These are phyloP conservation scores for Pheosia tremula DNA, from an alignment of 2,888 invertebrate species.

Conservation along the genomic window DNA sequence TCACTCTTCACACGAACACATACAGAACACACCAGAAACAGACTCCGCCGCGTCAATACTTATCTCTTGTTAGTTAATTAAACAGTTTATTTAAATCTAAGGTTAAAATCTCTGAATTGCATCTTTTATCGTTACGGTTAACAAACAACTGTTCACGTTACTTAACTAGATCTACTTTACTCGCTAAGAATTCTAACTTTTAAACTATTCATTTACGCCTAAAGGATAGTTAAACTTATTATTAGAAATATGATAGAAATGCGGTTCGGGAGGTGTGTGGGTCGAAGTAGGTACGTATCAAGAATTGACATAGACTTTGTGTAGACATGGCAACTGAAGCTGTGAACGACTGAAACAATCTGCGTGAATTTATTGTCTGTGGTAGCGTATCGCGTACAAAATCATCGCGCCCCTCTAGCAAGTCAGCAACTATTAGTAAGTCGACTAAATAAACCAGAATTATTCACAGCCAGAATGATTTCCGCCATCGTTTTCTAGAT, in stretches of 20 bases:
- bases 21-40: constrained; percentile 25
- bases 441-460: constrained; percentile 73
- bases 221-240: constrained; percentile 58
- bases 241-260: constrained; percentile 38
- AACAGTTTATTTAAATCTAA: constrained; percentile 69
- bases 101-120: constrained; percentile 82
- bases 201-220: constrained; percentile 65
- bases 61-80: constrained; percentile 52
- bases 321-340: constrained; percentile 33
- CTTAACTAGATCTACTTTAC: constrained; percentile 72
- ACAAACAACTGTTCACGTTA: constrained; percentile 79
- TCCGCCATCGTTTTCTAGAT: constrained; percentile 75
- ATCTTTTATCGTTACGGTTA: constrained; percentile 79
- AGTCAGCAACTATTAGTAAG: constrained; percentile 48
- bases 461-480: constrained; percentile 84
- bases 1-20: constrained; percentile 10
- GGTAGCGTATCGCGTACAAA: constrained; percentile 43
- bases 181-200: constrained; percentile 66
- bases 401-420: constrained; percentile 27
- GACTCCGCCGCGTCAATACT: constrained; percentile 58
- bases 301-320: constrained; percentile 57
- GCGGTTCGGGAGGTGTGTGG: constrained; percentile 34
- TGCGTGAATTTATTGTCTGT: constrained; percentile 65
- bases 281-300: constrained; percentile 49
- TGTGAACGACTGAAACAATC: constrained; percentile 34